Base-by-base conservation (phyloP, 2,888 invertebrate species). In the Napeogenes sylphis region DNA sequence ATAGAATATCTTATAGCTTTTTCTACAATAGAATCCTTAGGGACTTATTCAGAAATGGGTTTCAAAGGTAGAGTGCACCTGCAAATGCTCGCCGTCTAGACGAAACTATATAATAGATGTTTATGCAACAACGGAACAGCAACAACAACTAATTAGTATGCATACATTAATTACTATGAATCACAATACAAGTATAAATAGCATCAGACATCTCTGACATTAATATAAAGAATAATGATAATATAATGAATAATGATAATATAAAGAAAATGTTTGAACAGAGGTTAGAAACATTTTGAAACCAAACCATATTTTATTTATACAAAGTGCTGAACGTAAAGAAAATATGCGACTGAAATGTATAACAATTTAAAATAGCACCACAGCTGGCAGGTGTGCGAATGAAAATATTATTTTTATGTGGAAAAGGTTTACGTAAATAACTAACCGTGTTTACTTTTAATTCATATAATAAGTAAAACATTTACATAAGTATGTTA, bases 321-420 rank as follows among this genome's bases (percentile, higher is more conserved):
- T 42, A 42, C 3, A 10, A 42, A 42, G 35, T 35, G 35, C 6
- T 35, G 4, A 35, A 42, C 8, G 42, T 42, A 42, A 42, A 42
- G 42, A 42, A 42, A 42, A 42, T 42, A 42, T 42, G 42, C 12
- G 42, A 42, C 12, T 6, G 3, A 42, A 42, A 42, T 3, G 42
- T 42, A 42, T 42, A 42, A 42, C 42, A 42, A 21, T 42, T 42
- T 42, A 42, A 10, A 42, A 42, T 42, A 42, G 12, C 10, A 51
- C 47, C 38, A 47, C 46, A 46, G 56, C 57, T 53, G 30, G 56
- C 65, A 67, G 67, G 65, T 67, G 62, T 65, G 47, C 65, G 55
- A 67, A 65, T 61, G 58, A 67, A 65, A 67, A 67, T 67, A 67
- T 67, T 67, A 67, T 67, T 65, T 58, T 55, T 57, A 65, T 59